Percentiles rank a stretch among this genome's conserved stretches.
phyloP scores from a whole-genome alignment of 2,113 vertebrate genomes.

The Onychostoma macrolepis region DNA sequence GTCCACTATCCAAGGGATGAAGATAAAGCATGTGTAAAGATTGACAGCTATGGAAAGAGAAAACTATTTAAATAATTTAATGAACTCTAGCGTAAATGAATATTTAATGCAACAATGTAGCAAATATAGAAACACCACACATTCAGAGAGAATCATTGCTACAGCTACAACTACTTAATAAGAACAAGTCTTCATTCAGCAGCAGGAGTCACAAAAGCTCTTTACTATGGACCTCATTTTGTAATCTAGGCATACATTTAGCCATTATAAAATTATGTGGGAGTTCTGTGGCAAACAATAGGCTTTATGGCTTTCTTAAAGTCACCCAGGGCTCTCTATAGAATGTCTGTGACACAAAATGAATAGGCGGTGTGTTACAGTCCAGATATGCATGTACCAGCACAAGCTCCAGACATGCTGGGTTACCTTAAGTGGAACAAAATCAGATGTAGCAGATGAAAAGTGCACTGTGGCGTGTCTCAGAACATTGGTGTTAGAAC shows the following conservation, averaged over 20 bases:
- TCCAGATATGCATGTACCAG: background rate
- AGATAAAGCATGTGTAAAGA: constrained; percentile 5
- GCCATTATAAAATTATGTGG: background rate
- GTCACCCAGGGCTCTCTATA: background rate
- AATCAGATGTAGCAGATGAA: constrained; percentile 5
- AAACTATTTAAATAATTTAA: constrained; percentile 14
- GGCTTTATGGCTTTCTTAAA: background rate
- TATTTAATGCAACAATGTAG: background rate
- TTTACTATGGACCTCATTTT: background rate
- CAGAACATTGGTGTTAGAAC: constrained; percentile 11
- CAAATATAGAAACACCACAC: background rate
- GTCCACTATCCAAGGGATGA: background rate
- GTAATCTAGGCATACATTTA: constrained; percentile 3
- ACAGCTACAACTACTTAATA: background rate
- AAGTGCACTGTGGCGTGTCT: constrained; percentile 9
- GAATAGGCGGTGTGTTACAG: background rate
- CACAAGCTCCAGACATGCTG: constrained; percentile 1
- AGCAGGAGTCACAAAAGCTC: background rate
- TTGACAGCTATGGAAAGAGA: constrained; percentile 10
- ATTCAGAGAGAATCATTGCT: background rate
- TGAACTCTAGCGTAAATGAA: background rate
- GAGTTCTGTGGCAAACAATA: constrained; percentile 3
- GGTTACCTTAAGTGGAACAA: constrained; percentile 14
- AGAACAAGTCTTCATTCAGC: background rate
- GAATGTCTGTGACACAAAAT: background rate